Percentiles rank a stretch among this genome's conserved stretches.
phyloP scores from a whole-genome alignment of 2,113 vertebrate genomes.

The Oryzias woworae region DNA sequence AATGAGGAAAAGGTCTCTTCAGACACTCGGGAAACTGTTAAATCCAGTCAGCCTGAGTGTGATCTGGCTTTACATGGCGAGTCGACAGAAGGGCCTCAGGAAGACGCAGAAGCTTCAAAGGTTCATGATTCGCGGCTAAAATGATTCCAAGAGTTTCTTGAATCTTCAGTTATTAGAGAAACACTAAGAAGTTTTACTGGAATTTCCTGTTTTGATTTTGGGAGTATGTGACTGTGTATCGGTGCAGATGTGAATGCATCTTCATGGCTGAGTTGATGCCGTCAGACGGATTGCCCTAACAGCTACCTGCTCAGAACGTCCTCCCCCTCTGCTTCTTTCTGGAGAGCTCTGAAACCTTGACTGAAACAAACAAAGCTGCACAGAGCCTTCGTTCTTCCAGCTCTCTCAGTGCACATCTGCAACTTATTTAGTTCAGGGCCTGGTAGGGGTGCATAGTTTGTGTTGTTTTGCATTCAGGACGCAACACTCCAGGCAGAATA shows the following conservation, averaged over 20 bases:
- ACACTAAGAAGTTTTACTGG: too few relatives aligned
- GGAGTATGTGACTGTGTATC: too few relatives aligned
- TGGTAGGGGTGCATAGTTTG: slow-evolving; percentile 15
- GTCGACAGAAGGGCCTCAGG: background rate
- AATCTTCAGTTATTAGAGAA: too few relatives aligned
- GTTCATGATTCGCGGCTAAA: slow-evolving; percentile 19
- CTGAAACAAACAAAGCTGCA: slow-evolving; percentile 10
- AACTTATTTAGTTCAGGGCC: slow-evolving; percentile 14
- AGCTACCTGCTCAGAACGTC: too few relatives aligned
- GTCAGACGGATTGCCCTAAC: too few relatives aligned
- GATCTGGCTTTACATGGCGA: slow-evolving; percentile 10
- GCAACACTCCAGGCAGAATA: background rate
- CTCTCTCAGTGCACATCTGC: slow-evolving; percentile 41
- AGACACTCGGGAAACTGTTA: slow-evolving; percentile 3
- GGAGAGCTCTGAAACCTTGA: background rate
- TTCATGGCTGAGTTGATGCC: too few relatives aligned
- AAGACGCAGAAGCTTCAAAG: slow-evolving; percentile 12
- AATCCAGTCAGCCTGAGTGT: background rate
- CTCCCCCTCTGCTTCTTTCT: background rate
- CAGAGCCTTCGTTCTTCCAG: slow-evolving; percentile 8
- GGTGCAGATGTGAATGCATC: too few relatives aligned
- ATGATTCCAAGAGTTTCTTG: background rate
- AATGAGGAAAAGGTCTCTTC: slow-evolving; percentile 3
- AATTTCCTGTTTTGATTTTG: too few relatives aligned
- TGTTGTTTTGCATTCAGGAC: slow-evolving; percentile 8